Percentiles rank a stretch among this genome's conserved stretches.
Conservation (phyloP, 2,797 vertebrate species). For the Pangasius mekongensis region DNA sequence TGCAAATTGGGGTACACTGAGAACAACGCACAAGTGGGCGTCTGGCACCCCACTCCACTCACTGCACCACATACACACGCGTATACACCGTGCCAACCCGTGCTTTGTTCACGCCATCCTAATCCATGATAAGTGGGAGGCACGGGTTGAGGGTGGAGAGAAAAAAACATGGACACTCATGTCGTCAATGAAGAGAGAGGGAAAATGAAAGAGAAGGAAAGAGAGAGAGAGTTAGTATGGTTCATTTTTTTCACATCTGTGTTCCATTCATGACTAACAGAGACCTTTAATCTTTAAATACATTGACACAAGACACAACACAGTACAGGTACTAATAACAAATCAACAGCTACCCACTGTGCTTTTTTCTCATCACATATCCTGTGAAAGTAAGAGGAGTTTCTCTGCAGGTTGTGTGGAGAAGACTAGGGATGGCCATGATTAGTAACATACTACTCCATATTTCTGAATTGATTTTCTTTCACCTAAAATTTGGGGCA, state of each 20-base stretch:
- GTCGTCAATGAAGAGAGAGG: slow-evolving; percentile 58
- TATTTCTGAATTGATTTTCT: not conserved
- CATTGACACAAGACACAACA: not conserved
- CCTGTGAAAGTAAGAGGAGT: not conserved
- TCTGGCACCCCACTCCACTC: slow-evolving; percentile 63
- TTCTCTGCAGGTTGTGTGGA: not conserved
- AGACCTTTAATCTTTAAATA: not conserved
- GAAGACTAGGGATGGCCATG: not conserved
- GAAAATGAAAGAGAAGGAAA: slow-evolving; percentile 45
- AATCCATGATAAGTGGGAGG: slow-evolving; percentile 47
- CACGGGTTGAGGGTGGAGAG: slow-evolving; percentile 60
- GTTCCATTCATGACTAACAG: not conserved
- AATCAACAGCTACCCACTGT: not conserved
- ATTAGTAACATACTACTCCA: not conserved
- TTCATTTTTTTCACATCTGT: no score
- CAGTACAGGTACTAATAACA: not conserved
- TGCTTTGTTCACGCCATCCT: slow-evolving; percentile 45
- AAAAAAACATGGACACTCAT: slow-evolving; percentile 47
- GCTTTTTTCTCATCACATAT: not conserved
- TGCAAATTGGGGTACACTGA: slow-evolving; percentile 75
- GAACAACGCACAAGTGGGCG: slow-evolving; percentile 70
- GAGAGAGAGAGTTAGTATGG: no score
- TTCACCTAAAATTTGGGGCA: not conserved
- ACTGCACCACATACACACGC: slow-evolving; percentile 60
- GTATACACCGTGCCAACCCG: slow-evolving; percentile 23